phyloP scores from a whole-genome alignment of 2,113 vertebrate species.

The Gracilinanus agilis region DNA sequence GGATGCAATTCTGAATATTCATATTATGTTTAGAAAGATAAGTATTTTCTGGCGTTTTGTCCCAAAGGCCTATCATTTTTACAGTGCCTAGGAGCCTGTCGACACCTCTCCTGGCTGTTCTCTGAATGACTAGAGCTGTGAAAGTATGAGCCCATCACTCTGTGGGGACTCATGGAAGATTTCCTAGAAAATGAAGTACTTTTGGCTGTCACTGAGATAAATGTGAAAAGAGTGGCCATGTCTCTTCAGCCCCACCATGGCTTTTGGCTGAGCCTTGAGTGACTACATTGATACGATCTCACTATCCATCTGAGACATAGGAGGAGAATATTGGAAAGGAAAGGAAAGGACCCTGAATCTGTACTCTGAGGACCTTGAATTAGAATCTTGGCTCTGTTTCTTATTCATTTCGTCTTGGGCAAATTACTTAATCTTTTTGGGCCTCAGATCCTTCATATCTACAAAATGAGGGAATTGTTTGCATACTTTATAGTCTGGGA shows the following conservation, averaged over 20 bases:
- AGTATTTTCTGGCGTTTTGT: neutral
- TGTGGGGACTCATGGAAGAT: neutral
- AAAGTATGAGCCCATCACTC: neutral
- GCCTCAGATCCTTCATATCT: neutral
- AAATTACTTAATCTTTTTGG: neutral
- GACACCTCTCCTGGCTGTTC: neutral
- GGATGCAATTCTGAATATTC: neutral
- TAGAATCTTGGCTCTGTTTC: neutral
- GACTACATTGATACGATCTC: neutral
- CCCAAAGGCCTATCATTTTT: neutral
- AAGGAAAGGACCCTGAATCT: neutral
- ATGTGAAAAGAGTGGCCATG: neutral
- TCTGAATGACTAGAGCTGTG: neutral
- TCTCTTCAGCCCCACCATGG: neutral
- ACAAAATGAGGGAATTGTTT: neutral
- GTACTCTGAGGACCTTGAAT: neutral
- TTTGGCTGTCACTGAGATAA: neutral
- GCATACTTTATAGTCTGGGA: neutral
- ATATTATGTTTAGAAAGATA: neutral
- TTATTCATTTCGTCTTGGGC: neutral
- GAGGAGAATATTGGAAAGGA: neutral
- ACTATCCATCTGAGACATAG: neutral
- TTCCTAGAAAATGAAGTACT: neutral
- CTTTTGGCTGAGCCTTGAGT: neutral
- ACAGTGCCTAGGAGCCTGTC: neutral